Base-by-base conservation (phyloP, 2,797 vertebrate species). In the Sciurus vulgaris region DNA sequence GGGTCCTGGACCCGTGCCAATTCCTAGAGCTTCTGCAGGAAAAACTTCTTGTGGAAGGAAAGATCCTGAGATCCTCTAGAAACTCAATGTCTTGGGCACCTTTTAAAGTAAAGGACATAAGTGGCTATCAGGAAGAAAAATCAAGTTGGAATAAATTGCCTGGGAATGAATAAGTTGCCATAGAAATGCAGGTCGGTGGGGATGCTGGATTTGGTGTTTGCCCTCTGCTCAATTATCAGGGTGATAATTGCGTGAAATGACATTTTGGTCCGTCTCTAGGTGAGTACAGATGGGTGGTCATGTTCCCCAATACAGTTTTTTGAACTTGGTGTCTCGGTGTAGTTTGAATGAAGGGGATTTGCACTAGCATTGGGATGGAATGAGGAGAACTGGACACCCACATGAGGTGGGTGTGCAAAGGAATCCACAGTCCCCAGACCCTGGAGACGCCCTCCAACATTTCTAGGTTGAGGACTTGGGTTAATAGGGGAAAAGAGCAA, bases 151-250 rank as follows among this genome's bases (percentile, higher is more conserved):
- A 61, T 35, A 61, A 81, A 90, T 24, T 65, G 85, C 82, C 92
- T 85, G 30, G 93, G 84, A 88, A 69, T 93, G 96, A 96, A 94
- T 83, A 91, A 96, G 96, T 86, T 70, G 77, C 65, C 28, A 9
- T 81, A 14, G 94, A 56, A 72, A 33, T 0, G 17, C 86, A 10
- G 69, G 56, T 77, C 13, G 83, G 93, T 13, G 0, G 70, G 59
- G 72, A 9, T 7, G 59, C n/a, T 26, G 38, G 92, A 82, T 59
- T 49, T n/a, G 91, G 65, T 28, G n/a, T 89, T 76, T 61, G 67
- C 88, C 92, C 92, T 96, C 86, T 96, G 96, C 89, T 96, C 84
- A 59, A 13, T 72, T 51, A 83, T 84, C 93, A 35, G 72, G 67
- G 76, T 6, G 84, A 89, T 77, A 79, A 81, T 86, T 84, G 82